Evolutionary conservation across 1,140 invertebrate genomes (phyloP), one percentile per base, ranked within the genome.

Genomic region (Trichonephila inaurata): DNA sequence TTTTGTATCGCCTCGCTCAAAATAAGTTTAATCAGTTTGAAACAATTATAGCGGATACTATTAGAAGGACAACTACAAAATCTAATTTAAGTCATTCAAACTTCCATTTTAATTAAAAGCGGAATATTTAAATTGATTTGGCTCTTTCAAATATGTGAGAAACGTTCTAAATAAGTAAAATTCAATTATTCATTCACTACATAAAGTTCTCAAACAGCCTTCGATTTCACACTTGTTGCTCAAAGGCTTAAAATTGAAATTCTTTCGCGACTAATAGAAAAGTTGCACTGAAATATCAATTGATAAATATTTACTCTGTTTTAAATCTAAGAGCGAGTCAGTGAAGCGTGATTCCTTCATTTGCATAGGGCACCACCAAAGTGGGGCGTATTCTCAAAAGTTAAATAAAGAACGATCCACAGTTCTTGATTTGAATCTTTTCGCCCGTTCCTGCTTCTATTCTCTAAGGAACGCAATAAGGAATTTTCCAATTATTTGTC

Each of bases 401-500:
- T 58, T 60, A 58, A 85, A 85, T 60, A 60, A 85, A 51, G 82
- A 51, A 51, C 82, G n/a, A 85, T 85, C 82, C 14, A n/a, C n/a
- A 85, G 51, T 58, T 58, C 82, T 58, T 58, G 21, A 51, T 60
- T 85, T 51, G 82, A 58, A 85, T 58, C 51, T 21, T 40, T n/a
- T 24, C 82, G 18, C 51, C 19, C 8, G 5, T 24, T 33, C 40
- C 18, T n/a, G 6, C 8, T 21, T 58, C 12, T 33, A 19, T 28
- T 19, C 58, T 64, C 61, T 2, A 24, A 87, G 58, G 85, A 87
- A 87, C 58, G 85, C 85, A 87, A 64, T 62, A 87, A 87, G 85
- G 85, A 87, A 64, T 87, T 87, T 87, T 87, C 85, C 85, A 87
- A 87, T 87, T 87, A 87, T 87, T 87, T 60, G 72, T 33, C 24